Percentiles rank a stretch among this genome's conserved stretches.
These are phyloP conservation scores for Procavia capensis DNA, from an alignment of 2,113 vertebrate genomes.

Conservation along the genomic window DNA sequence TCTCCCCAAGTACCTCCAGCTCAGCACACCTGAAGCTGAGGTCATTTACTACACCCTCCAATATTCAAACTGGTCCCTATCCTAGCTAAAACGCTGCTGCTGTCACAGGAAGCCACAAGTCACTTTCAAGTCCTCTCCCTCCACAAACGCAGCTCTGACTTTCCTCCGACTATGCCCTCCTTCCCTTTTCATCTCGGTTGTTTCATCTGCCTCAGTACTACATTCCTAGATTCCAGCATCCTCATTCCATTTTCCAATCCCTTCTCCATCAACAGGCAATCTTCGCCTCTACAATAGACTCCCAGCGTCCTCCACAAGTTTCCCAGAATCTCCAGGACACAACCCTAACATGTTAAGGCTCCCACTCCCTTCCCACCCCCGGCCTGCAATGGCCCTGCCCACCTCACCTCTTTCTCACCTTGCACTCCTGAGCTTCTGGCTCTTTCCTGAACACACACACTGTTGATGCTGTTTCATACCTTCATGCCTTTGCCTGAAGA, in stretches of 20 bases:
- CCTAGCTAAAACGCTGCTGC: conserved; percentile 5
- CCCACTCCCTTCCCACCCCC: background rate
- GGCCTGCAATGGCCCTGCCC: background rate
- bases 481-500: background rate
- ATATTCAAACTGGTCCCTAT: background rate
- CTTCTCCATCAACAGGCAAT: background rate
- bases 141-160: background rate
- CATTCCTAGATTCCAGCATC: background rate
- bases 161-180: background rate
- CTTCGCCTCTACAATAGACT: background rate
- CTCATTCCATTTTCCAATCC: background rate
- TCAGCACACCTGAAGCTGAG: background rate
- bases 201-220: background rate
- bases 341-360: conserved; percentile 23
- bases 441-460: background rate
- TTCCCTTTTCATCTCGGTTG: background rate
- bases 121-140: background rate
- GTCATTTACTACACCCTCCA: background rate
- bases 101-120: background rate
- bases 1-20: background rate
- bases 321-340: background rate
- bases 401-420: conserved; percentile 5
- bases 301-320: background rate
- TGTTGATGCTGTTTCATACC: background rate
- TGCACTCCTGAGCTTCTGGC: background rate